Evolutionary conservation across 2,888 invertebrate genomes (phyloP).

Genomic region (Abrostola triplasia): DNA sequence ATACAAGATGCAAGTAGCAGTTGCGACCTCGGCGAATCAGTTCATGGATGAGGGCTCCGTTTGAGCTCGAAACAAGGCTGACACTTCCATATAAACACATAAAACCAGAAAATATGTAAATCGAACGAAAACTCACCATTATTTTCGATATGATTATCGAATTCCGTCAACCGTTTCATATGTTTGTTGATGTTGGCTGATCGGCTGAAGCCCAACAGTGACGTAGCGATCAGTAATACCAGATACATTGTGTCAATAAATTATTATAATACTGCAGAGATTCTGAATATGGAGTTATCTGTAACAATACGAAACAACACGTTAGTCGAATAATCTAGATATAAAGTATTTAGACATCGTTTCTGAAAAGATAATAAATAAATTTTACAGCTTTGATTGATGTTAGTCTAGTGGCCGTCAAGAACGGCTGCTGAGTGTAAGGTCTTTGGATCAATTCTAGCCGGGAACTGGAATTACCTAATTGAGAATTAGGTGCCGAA

Average conservation of each 20-base stretch:
- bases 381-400: no score
- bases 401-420: no score
- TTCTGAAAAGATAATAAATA: no score
- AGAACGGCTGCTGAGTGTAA: no score
- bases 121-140: constrained; percentile 63
- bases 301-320: constrained; percentile 62
- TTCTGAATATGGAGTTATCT: constrained; percentile 69
- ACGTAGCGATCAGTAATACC: constrained; percentile 67
- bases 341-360: no score
- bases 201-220: constrained; percentile 63
- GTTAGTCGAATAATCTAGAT: not conserved
- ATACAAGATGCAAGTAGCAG: no score
- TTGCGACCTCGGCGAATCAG: no score
- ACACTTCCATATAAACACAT: not conserved
- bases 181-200: constrained; percentile 72
- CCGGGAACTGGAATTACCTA: no score
- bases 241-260: constrained; percentile 59
- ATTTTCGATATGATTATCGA: constrained; percentile 72
- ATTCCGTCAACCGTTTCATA: constrained; percentile 68
- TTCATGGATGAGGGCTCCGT: no score
- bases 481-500: no score
- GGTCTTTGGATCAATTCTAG: no score
- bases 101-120: not conserved
- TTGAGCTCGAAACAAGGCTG: no score
- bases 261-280: constrained; percentile 71